These are phyloP conservation scores for Chalcosyrphus nemorum DNA, from an alignment of 2,888 invertebrate species.

Conservation along the genomic window DNA sequence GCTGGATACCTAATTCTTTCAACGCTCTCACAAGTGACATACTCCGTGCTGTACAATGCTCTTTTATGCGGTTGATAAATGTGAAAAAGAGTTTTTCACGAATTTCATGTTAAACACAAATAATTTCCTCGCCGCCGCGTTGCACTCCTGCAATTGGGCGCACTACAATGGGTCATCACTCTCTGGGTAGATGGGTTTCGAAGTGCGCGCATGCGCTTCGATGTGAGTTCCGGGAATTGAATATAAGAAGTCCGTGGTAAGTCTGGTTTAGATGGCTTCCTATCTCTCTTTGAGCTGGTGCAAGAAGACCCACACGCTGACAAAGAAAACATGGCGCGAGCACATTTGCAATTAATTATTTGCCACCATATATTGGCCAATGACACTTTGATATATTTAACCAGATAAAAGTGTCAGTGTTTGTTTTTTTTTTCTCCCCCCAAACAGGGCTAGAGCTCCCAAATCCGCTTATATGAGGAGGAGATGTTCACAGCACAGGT, in stretches of 20 bases:
- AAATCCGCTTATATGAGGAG: background rate
- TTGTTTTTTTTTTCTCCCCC: no score
- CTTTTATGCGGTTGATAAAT: constrained; percentile 15
- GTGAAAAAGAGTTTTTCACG: constrained; percentile 36
- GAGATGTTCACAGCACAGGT: constrained; percentile 50
- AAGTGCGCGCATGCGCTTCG: constrained; percentile 9
- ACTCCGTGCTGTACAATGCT: constrained; percentile 2
- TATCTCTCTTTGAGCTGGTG: background rate
- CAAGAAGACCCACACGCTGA: constrained; percentile 1
- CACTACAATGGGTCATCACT: constrained; percentile 31
- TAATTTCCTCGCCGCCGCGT: background rate
- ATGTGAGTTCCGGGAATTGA: constrained; percentile 18
- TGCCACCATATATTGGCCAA: constrained; percentile 47
- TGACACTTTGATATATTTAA: constrained; percentile 67
- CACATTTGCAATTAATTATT: constrained; percentile 66
- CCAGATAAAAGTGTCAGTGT: constrained; percentile 62
- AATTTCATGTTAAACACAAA: constrained; percentile 55
- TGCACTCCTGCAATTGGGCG: background rate
- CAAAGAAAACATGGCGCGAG: constrained; percentile 1
- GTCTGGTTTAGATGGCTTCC: background rate
- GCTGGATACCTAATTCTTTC: constrained; percentile 42
- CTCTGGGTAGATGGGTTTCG: constrained; percentile 13
- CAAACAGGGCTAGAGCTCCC: constrained; percentile 6
- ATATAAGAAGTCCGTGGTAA: constrained; percentile 3
- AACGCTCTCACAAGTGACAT: constrained; percentile 40